Percentiles rank a stretch among this genome's conserved stretches.
Conservation (phyloP, 1,140 invertebrate genomes). For the Cotesia chilonis region DNA sequence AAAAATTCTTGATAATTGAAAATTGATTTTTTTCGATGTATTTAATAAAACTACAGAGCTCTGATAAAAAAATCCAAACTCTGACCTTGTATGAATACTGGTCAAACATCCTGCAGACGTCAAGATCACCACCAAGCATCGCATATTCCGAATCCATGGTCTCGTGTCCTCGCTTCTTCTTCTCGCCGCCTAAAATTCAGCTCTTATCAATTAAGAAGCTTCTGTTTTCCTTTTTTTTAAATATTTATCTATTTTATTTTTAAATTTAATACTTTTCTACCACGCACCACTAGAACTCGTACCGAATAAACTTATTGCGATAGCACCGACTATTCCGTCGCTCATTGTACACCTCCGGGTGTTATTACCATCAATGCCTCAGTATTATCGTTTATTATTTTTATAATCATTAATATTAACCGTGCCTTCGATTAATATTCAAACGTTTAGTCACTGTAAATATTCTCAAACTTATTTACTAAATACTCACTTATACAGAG, state of each 20-base stretch:
- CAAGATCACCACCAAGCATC: constrained; percentile 70
- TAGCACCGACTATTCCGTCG: constrained; percentile 60
- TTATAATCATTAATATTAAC: not conserved
- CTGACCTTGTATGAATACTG: constrained; percentile 74
- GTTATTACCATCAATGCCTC: constrained; percentile 11
- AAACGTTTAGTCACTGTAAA: too few species aligned
- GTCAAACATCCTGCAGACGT: constrained; percentile 75
- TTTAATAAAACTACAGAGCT: too few species aligned
- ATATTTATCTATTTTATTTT: constrained; percentile 4
- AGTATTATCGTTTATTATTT: not conserved
- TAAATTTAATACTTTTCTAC: constrained; percentile 1
- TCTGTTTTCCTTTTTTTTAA: constrained; percentile 25
- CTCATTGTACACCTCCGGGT: constrained; percentile 49
- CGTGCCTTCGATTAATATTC: too few species aligned
- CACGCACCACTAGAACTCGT: constrained; percentile 38
- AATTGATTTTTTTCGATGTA: too few species aligned
- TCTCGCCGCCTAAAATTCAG: constrained; percentile 55
- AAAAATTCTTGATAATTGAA: too few species aligned
- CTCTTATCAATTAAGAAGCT: constrained; percentile 48
- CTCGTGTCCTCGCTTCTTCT: constrained; percentile 53
- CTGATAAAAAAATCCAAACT: too few species aligned
- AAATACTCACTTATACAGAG: too few species aligned
- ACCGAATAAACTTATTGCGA: constrained; percentile 62
- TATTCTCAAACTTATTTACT: too few species aligned
- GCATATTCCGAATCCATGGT: constrained; percentile 73